Evolutionary conservation across 2,888 invertebrate species (phyloP).

Genomic region (Mactromeris polynyma): DNA sequence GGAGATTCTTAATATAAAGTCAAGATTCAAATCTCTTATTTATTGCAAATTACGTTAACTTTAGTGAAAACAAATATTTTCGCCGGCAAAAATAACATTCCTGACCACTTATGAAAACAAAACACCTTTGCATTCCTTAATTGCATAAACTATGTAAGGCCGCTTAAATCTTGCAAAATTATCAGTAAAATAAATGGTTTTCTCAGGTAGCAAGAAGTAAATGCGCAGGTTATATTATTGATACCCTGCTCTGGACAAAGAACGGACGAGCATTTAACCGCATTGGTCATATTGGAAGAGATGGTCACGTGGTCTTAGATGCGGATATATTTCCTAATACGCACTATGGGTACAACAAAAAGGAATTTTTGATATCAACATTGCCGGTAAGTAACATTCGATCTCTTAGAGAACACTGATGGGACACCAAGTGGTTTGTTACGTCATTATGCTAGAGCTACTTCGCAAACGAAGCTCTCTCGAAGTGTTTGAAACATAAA

Average conservation of each 20-base stretch:
- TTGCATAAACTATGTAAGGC: too few relatives aligned
- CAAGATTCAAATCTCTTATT: too few relatives aligned
- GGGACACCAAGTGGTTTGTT: neutral
- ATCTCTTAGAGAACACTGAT: too few relatives aligned
- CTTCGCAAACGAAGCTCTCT: neutral
- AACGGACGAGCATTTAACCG: constrained; percentile 37
- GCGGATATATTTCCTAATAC: constrained; percentile 68
- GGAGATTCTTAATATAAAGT: too few relatives aligned
- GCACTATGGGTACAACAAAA: constrained; percentile 70
- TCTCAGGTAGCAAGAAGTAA: neutral
- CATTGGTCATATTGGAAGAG: constrained; percentile 44
- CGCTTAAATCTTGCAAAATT: too few relatives aligned
- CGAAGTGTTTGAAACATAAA: too few relatives aligned
- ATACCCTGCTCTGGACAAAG: constrained; percentile 49
- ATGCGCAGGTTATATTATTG: constrained; percentile 25
- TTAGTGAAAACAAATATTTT: too few relatives aligned
- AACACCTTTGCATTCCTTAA: too few relatives aligned
- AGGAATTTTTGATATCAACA: constrained; percentile 67
- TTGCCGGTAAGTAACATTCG: constrained; percentile 50
- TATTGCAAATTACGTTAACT: too few relatives aligned
- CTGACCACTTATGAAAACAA: too few relatives aligned
- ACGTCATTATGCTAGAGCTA: neutral
- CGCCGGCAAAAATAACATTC: too few relatives aligned
- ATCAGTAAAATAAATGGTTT: too few relatives aligned
- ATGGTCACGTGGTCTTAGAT: constrained; percentile 50